Base-by-base conservation (phyloP, 1,140 invertebrate genomes). In the Drosophila kurseongensis region DNA sequence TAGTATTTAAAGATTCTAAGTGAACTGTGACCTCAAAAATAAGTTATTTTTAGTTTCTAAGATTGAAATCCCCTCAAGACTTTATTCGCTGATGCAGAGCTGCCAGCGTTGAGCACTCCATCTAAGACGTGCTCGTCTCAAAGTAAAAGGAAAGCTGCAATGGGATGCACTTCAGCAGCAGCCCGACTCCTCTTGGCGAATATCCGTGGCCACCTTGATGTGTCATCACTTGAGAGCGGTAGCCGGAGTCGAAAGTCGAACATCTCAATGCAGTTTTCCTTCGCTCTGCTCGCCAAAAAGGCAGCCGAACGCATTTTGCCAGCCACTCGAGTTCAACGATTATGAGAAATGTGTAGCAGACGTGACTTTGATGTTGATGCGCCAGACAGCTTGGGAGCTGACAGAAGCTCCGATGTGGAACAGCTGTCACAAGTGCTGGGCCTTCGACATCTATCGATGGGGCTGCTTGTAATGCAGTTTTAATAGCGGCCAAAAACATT, bases 361-460 rank as follows among this genome's bases (percentile, higher is more conserved):
- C 76, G 80, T 63, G 71, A 84, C 80, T 79, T 84, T 84, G 80
- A 84, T 79, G 80, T 67, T 59, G 71, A 84, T 75, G 80, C 80
- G 59, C 66, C 71, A 59, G 60, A 63, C 65, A 68, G 65, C 12
- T 62, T 59, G 56, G 56, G 56, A 59, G 56, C 61, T 47, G 62
- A 59, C 62, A 66, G 62, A 58, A 54, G 65, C 67, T 36, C 5
- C 55, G 51, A 80, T 80, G 65, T 81, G 77, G 72, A 63, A 77
- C 74, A 80, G 76, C 77, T 84, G 80, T 84, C 80, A 60, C 61
- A 69, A 61, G 54, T 69, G 41, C 72, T 32, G 29, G 4, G 63
- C 56, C 41, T 36, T 18, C 48, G 44, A 14, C 67, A 58, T 72
- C 68, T 72, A 72, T 72, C 38, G 68, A 50, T 72, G 66, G 29